Conservation (phyloP, 2,113 vertebrate species). For the Uria lomvia region DNA sequence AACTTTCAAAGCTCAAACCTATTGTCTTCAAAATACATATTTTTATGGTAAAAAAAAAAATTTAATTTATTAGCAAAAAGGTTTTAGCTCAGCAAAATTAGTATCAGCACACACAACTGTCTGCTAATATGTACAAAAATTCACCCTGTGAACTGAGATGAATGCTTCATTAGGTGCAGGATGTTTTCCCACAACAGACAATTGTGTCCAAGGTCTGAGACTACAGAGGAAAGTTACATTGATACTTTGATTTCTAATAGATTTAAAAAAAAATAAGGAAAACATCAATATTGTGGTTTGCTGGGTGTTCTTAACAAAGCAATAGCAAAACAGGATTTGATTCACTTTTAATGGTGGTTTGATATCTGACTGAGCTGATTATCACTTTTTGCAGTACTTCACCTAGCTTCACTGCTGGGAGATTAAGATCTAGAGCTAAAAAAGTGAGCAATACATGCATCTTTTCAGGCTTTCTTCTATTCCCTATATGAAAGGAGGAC, state of each 20-base stretch:
- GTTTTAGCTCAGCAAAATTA: background rate
- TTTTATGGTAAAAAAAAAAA: background rate
- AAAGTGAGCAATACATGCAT: background rate
- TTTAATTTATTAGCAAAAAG: background rate
- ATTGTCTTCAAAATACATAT: background rate
- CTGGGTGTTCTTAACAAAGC: background rate
- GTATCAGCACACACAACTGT: background rate
- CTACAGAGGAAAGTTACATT: background rate
- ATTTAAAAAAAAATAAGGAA: background rate
- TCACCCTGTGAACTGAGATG: background rate
- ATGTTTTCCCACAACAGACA: background rate
- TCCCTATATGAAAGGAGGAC: background rate
- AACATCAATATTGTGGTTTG: background rate
- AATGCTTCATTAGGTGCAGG: rapidly evolving
- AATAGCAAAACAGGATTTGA: background rate
- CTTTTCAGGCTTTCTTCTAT: background rate
- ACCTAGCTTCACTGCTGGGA: background rate
- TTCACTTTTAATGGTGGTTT: background rate
- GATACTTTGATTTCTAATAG: background rate
- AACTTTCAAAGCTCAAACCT: background rate
- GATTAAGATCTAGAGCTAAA: background rate
- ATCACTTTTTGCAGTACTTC: background rate
- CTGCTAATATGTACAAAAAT: background rate
- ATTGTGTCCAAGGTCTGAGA: background rate
- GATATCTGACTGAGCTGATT: background rate